These are phyloP conservation scores for Pocillopora damicornis DNA, from an alignment of 64 coral and sea anemone species.

Conservation along the genomic window DNA sequence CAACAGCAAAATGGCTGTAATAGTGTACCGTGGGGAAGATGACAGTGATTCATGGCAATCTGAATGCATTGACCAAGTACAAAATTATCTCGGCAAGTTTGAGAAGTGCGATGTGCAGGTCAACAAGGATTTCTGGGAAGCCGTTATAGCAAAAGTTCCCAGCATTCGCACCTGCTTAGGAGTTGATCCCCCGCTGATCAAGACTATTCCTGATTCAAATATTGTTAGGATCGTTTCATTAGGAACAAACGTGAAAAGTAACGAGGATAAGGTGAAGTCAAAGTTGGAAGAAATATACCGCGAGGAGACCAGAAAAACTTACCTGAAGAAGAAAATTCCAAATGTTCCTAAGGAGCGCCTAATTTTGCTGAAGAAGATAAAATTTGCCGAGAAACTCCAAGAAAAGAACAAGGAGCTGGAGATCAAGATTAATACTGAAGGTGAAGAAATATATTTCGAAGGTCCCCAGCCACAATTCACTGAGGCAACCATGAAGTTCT, in stretches of 20 bases:
- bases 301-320: constrained; percentile 43
- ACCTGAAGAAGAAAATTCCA: constrained; percentile 6
- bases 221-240: neutral
- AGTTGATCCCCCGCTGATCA: constrained; percentile 1
- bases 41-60: constrained; percentile 34
- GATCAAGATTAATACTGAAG: constrained; percentile 38
- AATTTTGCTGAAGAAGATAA: constrained; percentile 54
- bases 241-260: neutral
- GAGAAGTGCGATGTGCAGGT: constrained; percentile 9
- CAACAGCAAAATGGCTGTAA: constrained; percentile 2
- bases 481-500: constrained; percentile 5
- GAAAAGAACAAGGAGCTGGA: constrained; percentile 42
- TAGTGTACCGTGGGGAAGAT: constrained; percentile 17
- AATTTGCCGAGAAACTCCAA: constrained; percentile 38
- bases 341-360: constrained; percentile 27
- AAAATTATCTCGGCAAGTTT: constrained; percentile 38
- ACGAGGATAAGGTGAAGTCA: neutral
- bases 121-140: constrained; percentile 26
- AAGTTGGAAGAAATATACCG: constrained; percentile 29
- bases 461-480: constrained; percentile 37
- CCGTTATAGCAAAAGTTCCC: neutral
- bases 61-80: constrained; percentile 31
- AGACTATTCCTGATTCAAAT: neutral
- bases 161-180: neutral
- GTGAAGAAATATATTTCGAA: constrained; percentile 38